Base-by-base conservation (phyloP, 1,140 invertebrate species). In the Lepidotrigona ventralis region DNA sequence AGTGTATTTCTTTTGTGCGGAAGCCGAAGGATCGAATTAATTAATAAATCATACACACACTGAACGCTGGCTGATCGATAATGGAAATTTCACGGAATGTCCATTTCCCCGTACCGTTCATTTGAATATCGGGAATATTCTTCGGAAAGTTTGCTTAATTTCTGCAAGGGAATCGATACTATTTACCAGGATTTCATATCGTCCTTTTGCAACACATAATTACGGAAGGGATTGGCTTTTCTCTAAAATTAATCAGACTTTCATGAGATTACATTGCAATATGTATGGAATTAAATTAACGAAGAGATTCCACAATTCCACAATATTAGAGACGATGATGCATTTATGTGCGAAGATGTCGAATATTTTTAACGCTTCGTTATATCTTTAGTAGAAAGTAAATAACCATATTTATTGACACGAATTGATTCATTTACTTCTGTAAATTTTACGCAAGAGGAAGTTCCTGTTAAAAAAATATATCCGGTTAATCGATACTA, bases 41-140 rank as follows among this genome's bases (percentile, higher is more conserved):
- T 76, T 76, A 76, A 76, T 63, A 46, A 60, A 39, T 63, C 54
- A 63, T 63, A 46, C n/a, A 63, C 19, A 46, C n/a, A 63, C 19
- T 15, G 23, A 15, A 63, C 56, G 58, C 1, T 17, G 23, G 33
- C 4, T 17, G 15, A 63, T 33, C 58, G 56, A 76, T 76, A 26
- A 76, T 46, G 74, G 15, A 75, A 75, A 75, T 60, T 60, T n/a
- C 23, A 14, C 9, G 14, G 29, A 58, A 60, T 60, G 56, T 58
- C 17, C 29, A 23, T 60, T 58, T 46, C 39, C 21, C 23, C 17
- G 2, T 39, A 14, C 6, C 14, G 51, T 9, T 39, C 19, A 23
- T 73, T 73, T 58, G 21, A 58, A 58, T 58, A 58, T 56, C 21
- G 11, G 33, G 19, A 39, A 75, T 60, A 46, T 19, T 26, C 21